Percentiles rank a stretch among this genome's conserved stretches.
Conservation (phyloP, 2,797 vertebrate genomes). For the Pelobates cultripes region DNA sequence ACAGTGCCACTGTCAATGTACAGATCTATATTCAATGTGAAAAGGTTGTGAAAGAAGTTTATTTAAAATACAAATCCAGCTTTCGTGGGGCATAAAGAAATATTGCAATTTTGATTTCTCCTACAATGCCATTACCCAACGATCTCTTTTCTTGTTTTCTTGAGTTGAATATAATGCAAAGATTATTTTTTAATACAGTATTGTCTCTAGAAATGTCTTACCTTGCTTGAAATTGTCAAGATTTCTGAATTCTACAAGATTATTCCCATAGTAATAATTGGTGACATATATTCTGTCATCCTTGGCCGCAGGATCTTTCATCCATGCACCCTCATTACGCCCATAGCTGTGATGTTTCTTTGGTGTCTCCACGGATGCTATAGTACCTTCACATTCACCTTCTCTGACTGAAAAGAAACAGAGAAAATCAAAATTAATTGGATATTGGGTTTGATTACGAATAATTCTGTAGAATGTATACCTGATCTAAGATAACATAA, state of each 20-base stretch:
- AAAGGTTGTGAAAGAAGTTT: no score
- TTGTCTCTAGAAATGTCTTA: slow-evolving; percentile 58
- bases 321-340: slow-evolving; percentile 96
- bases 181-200: neutral
- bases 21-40: no score
- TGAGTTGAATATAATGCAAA: no score
- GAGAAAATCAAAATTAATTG: neutral
- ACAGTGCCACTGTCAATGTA: no score
- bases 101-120: no score
- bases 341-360: slow-evolving; percentile 92
- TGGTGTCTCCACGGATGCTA: slow-evolving; percentile 85
- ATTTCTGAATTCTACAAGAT: slow-evolving; percentile 93
- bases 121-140: no score
- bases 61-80: no score
- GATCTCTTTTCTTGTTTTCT: no score
- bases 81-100: no score
- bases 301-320: slow-evolving; percentile 91
- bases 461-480: no score
- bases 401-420: slow-evolving; percentile 72
- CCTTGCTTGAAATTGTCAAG: slow-evolving; percentile 98
- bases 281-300: slow-evolving; percentile 94
- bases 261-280: slow-evolving; percentile 98
- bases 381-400: slow-evolving; percentile 87
- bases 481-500: no score
- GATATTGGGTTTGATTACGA: neutral